A percentile compares a stretch with the other conserved stretches of the same genome.
These are phyloP conservation scores for Colistium nudipinnis DNA, from an alignment of 2,113 vertebrate genomes.

Conservation along the genomic window DNA sequence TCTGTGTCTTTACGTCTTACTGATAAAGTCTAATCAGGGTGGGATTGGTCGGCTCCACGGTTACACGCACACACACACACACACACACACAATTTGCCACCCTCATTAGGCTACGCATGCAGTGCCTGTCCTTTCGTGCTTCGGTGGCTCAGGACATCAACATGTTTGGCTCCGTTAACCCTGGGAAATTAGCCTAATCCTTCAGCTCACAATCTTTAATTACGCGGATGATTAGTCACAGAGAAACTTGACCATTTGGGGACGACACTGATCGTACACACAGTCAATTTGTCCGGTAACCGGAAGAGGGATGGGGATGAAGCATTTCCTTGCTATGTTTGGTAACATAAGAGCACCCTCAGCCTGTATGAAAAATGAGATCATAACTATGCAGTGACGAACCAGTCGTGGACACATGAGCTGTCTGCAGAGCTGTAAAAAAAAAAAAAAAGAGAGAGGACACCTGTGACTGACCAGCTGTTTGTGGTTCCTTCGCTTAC, in stretches of 20 bases:
- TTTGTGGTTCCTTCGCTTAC: background rate
- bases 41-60: slow-evolving; percentile 15
- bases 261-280: slow-evolving; percentile 39
- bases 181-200: slow-evolving; percentile 61
- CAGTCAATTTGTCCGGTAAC: slow-evolving; percentile 23
- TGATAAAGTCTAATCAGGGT: slow-evolving; percentile 56
- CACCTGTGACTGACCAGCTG: slow-evolving; percentile 1
- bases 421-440: background rate
- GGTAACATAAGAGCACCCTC: background rate
- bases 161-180: slow-evolving; percentile 56
- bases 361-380: slow-evolving; percentile 1
- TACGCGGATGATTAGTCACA: slow-evolving; percentile 57
- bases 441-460: too few relatives aligned
- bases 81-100: slow-evolving; percentile 1
- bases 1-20: slow-evolving; percentile 27
- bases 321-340: slow-evolving; percentile 21
- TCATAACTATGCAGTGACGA: background rate
- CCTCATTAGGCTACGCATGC: slow-evolving; percentile 47
- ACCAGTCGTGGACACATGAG: background rate
- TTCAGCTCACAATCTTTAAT: slow-evolving; percentile 64
- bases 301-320: background rate
- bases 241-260: slow-evolving; percentile 37
- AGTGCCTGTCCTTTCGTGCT: slow-evolving; percentile 33
- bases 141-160: slow-evolving; percentile 46
- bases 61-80: slow-evolving; percentile 10